Percentiles rank a stretch among this genome's conserved stretches.
Evolutionary conservation across 1,140 invertebrate genomes (phyloP).

Genomic region (Limonius californicus): DNA sequence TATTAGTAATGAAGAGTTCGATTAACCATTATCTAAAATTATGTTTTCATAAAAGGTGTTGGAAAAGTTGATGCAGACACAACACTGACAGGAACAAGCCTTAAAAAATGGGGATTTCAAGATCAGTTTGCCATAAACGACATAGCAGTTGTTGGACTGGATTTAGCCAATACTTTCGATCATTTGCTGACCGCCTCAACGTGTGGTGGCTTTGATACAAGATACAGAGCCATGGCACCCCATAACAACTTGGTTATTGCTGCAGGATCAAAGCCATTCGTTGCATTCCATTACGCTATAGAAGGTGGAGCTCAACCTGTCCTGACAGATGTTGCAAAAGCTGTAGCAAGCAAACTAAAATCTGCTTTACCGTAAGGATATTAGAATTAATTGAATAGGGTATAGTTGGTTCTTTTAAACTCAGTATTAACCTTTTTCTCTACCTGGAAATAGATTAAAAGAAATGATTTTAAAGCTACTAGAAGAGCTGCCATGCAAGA

Average conservation of each 20-base stretch:
- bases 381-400: background rate
- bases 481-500: too few relatives aligned
- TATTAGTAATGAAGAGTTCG: background rate
- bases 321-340: constrained; percentile 81
- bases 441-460: too few relatives aligned
- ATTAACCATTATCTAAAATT: background rate
- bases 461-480: too few relatives aligned
- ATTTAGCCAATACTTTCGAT: constrained; percentile 77
- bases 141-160: constrained; percentile 71
- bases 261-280: constrained; percentile 76
- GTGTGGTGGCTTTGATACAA: constrained; percentile 70
- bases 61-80: background rate
- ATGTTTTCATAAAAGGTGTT: background rate
- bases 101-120: constrained; percentile 82
- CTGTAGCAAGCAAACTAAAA: constrained; percentile 84
- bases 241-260: constrained; percentile 74
- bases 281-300: constrained; percentile 85
- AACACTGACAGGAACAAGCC: constrained; percentile 38
- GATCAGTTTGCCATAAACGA: constrained; percentile 75
- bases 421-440: too few relatives aligned
- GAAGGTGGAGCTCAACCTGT: constrained; percentile 74
- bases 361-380: constrained; percentile 74
- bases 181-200: constrained; percentile 79
- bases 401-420: background rate
- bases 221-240: constrained; percentile 69